A percentile compares a stretch with the other conserved stretches of the same genome.
phyloP scores from a whole-genome alignment of 2,888 invertebrate species.

The Philaethria dido region DNA sequence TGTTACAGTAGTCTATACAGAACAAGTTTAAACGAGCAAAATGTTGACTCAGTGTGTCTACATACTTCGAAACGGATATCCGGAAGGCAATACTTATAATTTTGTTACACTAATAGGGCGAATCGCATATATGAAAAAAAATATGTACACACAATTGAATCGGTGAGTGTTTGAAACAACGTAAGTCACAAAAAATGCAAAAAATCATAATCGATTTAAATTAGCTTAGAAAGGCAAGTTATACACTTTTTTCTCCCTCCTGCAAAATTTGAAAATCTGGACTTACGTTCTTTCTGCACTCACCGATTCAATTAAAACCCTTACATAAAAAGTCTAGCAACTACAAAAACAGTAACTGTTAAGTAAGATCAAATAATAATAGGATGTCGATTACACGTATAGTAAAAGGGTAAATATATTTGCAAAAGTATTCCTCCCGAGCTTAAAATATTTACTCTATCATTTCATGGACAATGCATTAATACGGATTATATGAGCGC shows the following conservation, averaged over 20 bases:
- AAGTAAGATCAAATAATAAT: neutral
- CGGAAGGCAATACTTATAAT: slow-evolving; percentile 13
- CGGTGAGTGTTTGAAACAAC: no score
- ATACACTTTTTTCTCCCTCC: no score
- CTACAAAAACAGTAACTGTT: neutral
- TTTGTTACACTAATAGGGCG: neutral
- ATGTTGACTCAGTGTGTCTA: neutral
- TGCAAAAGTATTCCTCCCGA: neutral
- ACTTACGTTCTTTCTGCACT: no score
- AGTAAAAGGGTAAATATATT: neutral
- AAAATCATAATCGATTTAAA: no score
- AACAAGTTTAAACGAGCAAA: neutral
- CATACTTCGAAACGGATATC: slow-evolving; percentile 16
- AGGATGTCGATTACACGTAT: no score
- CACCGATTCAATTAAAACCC: no score
- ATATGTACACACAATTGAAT: no score
- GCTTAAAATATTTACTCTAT: slow-evolving; percentile 17
- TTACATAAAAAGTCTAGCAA: no score
- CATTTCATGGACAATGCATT: slow-evolving; percentile 21
- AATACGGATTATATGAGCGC: slow-evolving; percentile 28
- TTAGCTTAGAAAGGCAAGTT: no score
- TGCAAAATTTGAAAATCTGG: no score
- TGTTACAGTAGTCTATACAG: neutral
- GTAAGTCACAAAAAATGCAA: no score
- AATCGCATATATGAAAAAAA: no score